phyloP scores from a whole-genome alignment of 2,797 vertebrate species.

The Paramormyrops hopkinsi region DNA sequence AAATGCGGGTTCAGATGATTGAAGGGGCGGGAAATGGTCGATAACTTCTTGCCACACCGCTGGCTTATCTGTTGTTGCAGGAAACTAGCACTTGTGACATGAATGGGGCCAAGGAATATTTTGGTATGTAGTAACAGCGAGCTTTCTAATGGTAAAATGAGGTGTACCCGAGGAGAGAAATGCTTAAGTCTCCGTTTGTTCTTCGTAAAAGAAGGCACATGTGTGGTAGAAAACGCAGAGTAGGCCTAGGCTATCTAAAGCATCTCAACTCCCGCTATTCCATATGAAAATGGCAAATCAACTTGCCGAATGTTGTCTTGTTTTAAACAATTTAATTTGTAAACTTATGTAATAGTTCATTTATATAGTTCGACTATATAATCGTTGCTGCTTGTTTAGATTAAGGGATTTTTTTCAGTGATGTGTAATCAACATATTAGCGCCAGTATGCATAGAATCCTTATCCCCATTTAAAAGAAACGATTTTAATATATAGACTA shows the following conservation, averaged over 20 bases:
- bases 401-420: not conserved
- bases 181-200: not conserved
- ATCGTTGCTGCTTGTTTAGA: not conserved
- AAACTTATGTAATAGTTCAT: not conserved
- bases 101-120: not conserved
- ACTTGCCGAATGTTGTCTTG: not conserved
- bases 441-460: not conserved
- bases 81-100: not conserved
- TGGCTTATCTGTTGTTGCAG: not conserved
- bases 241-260: not conserved
- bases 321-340: not conserved
- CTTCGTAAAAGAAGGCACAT: not conserved
- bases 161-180: not conserved
- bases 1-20: not conserved
- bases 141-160: not conserved
- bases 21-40: not conserved
- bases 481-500: not conserved
- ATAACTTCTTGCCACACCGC: not conserved
- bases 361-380: not conserved
- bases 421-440: not conserved
- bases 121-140: not conserved
- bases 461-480: not conserved
- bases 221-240: not conserved
- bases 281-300: not conserved
- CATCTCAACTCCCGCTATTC: not conserved